A percentile compares a stretch with the other conserved stretches of the same genome.
These are phyloP conservation scores for Larimichthys polyactis DNA, from an alignment of 2,113 vertebrate genomes.

Conservation along the genomic window DNA sequence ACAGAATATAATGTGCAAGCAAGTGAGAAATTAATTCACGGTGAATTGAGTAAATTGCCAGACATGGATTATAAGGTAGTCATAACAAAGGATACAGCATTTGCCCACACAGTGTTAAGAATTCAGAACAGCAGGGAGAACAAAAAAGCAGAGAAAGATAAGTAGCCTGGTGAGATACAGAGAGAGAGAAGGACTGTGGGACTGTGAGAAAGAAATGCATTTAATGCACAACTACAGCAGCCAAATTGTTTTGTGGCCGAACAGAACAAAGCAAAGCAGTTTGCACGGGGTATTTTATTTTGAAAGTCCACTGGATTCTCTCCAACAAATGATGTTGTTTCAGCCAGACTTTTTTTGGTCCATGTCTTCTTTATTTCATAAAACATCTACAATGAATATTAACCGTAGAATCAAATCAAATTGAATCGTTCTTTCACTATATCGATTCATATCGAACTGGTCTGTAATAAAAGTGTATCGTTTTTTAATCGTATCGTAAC, in stretches of 20 bases:
- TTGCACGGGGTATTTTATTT: too few species aligned
- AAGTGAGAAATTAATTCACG: slow-evolving; percentile 17
- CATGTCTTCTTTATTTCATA: too few species aligned
- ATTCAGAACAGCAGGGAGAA: background rate
- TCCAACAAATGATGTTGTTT: too few species aligned
- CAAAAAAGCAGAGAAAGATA: background rate
- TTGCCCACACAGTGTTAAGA: background rate
- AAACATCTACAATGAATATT: too few species aligned
- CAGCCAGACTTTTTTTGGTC: too few species aligned
- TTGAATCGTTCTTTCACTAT: too few species aligned
- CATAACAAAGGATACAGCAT: slow-evolving; percentile 25
- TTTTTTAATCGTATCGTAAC: too few species aligned
- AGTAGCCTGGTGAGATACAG: background rate
- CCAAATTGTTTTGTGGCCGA: background rate
- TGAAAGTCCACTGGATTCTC: too few species aligned
- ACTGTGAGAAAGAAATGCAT: background rate
- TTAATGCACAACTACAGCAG: background rate
- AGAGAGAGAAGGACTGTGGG: background rate
- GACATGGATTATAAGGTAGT: slow-evolving; percentile 24
- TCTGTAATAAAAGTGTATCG: too few species aligned
- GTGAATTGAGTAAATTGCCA: slow-evolving; percentile 16
- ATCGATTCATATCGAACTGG: too few species aligned
- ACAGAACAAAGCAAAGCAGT: background rate
- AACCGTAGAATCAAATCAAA: too few species aligned
- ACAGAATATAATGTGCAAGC: background rate